Base-by-base conservation (phyloP, 2,888 invertebrate genomes). In the Therioaphis trifolii region DNA sequence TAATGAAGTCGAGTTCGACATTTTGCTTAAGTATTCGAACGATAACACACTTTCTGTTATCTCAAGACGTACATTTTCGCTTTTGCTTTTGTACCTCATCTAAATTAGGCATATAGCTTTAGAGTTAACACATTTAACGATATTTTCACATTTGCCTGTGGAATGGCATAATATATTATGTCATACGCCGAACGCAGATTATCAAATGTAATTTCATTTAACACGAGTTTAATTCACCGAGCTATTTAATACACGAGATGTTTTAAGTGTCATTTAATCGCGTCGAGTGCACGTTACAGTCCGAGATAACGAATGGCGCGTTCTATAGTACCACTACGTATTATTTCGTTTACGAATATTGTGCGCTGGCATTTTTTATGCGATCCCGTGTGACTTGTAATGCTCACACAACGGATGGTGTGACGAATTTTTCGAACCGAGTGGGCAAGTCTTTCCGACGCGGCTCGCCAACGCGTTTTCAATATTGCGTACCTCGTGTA, bases 401-500 rank as follows among this genome's bases (percentile, higher is more conserved):
- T 21, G 40, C n/a, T n/a, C 35, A 35, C 35, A 40, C 35, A 40
- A 68, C 40, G n/a, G 35, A 35, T 35, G 40, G 66, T 68, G 66
- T 66, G 40, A 68, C 40, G 35, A 68, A 68, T n/a, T 40, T 12
- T n/a, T n/a, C n/a, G n/a, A n/a, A n/a, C n/a, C n/a, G n/a, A n/a
- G n/a, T n/a, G n/a, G n/a, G n/a, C n/a, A n/a, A n/a, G n/a, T n/a
- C n/a, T n/a, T n/a, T n/a, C n/a, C n/a, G n/a, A n/a, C n/a, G n/a
- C n/a, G n/a, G 11, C 40, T 14, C 18, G 43, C 43, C 40, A 21
- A 69, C n/a, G 21, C 68, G 43, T 24, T 69, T 69, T 43, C 43
- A 43, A 14, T 69, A 69, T 43, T 43, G 68, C n/a, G n/a, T n/a
- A n/a, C n/a, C n/a, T n/a, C n/a, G n/a, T 69, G 68, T 69, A 24